Evolutionary conservation across 2,888 invertebrate genomes (phyloP).

Genomic region (Hydrotaea cyrtoneurina): DNA sequence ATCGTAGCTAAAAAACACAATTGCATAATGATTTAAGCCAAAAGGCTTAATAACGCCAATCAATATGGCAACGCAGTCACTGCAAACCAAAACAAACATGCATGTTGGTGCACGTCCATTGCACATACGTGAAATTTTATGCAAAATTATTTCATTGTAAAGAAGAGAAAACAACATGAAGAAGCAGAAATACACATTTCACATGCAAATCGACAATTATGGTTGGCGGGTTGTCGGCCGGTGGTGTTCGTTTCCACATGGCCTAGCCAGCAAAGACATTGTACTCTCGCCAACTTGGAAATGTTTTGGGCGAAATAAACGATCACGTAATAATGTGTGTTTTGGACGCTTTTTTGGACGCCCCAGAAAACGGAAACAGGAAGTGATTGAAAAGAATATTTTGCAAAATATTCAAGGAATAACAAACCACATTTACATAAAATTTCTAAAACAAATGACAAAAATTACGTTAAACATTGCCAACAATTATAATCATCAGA

Average conservation of each 20-base stretch:
- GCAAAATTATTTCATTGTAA: slow-evolving; percentile 12
- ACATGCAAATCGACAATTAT: slow-evolving; percentile 34
- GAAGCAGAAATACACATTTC: no score
- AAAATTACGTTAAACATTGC: no score
- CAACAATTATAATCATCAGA: no score
- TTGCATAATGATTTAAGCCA: slow-evolving; percentile 9
- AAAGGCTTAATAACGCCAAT: background rate
- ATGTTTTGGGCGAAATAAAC: slow-evolving; percentile 17
- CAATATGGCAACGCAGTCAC: background rate
- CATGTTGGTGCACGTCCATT: background rate
- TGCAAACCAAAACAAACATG: background rate
- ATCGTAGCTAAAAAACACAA: background rate
- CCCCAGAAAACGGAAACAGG: slow-evolving; percentile 22
- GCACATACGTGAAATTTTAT: slow-evolving; percentile 23
- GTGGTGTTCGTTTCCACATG: background rate
- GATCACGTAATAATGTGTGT: slow-evolving; percentile 33
- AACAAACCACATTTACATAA: no score
- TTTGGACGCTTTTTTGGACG: background rate
- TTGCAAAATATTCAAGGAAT: background rate
- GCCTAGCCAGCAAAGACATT: slow-evolving; percentile 18
- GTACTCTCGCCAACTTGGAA: slow-evolving; percentile 19
- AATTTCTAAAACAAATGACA: no score
- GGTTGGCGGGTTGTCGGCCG: background rate
- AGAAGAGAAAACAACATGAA: no score
- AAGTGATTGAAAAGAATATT: background rate